A percentile compares a stretch with the other conserved stretches of the same genome.
These are phyloP conservation scores for Aricia agestis DNA, from an alignment of 1,140 invertebrate species.

Conservation along the genomic window DNA sequence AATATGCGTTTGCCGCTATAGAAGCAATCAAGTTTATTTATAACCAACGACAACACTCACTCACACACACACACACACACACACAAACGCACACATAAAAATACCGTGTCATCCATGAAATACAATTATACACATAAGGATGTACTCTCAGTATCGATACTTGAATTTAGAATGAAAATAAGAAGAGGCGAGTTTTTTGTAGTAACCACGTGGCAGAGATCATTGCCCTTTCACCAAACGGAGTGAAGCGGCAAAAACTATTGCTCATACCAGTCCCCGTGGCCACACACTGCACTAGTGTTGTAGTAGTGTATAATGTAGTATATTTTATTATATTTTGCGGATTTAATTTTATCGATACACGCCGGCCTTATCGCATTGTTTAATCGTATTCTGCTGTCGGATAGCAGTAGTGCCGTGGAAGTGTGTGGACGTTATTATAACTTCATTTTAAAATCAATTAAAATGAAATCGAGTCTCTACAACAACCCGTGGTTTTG, in stretches of 20 bases:
- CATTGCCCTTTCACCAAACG: not conserved
- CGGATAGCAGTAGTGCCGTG: not conserved
- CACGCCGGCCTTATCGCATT: not conserved
- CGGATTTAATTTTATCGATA: constrained; percentile 1
- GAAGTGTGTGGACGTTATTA: not conserved
- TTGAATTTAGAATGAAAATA: not conserved
- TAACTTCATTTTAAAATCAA: too few species aligned
- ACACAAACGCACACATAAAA: not conserved
- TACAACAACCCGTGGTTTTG: not conserved
- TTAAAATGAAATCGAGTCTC: not conserved
- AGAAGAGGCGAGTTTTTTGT: too few species aligned
- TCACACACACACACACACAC: not conserved
- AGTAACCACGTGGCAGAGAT: not conserved
- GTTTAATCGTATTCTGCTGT: not conserved
- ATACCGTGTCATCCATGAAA: not conserved
- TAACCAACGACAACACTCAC: not conserved
- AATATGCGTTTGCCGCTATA: not conserved
- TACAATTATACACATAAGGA: not conserved
- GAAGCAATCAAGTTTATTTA: not conserved
- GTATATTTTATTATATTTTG: not conserved
- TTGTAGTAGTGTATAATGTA: not conserved
- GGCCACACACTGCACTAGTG: not conserved
- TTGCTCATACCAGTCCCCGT: not conserved
- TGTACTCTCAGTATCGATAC: not conserved
- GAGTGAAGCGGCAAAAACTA: not conserved